Percentiles rank a stretch among this genome's conserved stretches.
Conservation (phyloP, 2,113 vertebrate species). For the Cheilinus undulatus region DNA sequence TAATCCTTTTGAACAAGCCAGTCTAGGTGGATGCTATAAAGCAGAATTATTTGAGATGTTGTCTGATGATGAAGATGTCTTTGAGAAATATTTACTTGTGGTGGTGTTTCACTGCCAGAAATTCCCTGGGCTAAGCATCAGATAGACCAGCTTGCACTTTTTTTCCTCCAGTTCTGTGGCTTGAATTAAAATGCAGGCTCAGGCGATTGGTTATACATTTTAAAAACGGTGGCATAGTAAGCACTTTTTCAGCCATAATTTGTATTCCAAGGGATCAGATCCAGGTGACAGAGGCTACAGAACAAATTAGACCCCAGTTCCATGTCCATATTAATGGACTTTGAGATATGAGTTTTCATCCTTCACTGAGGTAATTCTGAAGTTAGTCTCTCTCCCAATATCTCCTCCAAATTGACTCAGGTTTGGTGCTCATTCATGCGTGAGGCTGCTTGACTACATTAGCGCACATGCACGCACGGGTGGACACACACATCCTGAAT, state of each 20-base stretch:
- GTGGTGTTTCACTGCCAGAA: neutral
- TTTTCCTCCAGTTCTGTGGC: conserved; percentile 3
- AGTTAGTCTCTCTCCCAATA: conserved; percentile 46
- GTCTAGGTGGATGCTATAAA: neutral
- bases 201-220: conserved; percentile 17
- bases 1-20: too few relatives aligned
- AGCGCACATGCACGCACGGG: conserved; percentile 25
- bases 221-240: conserved; percentile 10
- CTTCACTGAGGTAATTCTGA: conserved; percentile 41
- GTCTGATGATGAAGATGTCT: too few relatives aligned
- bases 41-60: neutral
- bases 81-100: neutral
- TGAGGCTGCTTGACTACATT: conserved; percentile 56
- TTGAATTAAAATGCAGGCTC: conserved; percentile 9
- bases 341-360: conserved; percentile 53
- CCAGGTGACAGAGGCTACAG: conserved; percentile 39
- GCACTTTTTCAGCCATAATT: conserved; percentile 36
- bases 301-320: conserved; percentile 60
- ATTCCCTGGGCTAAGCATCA: neutral
- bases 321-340: conserved; percentile 60
- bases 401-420: conserved; percentile 60
- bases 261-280: conserved; percentile 40
- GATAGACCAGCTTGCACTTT: conserved; percentile 3
- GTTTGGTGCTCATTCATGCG: conserved; percentile 58
- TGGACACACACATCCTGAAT: conserved; percentile 3